A percentile compares a stretch with the other conserved stretches of the same genome.
phyloP scores from a whole-genome alignment of 2,888 invertebrate genomes.

The Tenthredo amoena region DNA sequence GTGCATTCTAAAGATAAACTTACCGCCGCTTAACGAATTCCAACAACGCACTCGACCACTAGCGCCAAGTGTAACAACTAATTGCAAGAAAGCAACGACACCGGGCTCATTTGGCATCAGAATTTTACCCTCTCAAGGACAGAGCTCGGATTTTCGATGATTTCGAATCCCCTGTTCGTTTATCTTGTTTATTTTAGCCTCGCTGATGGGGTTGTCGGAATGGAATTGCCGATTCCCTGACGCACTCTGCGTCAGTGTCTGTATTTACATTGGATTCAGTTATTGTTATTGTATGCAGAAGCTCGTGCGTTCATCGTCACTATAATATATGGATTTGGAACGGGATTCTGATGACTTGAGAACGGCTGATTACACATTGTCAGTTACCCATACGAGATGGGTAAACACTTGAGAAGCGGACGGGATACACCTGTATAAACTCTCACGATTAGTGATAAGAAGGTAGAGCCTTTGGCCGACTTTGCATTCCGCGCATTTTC shows the following conservation, averaged over 20 bases:
- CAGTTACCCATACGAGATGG: neutral
- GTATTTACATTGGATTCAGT: constrained; percentile 16
- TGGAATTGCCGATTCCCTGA: neutral
- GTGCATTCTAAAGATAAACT: constrained; percentile 32
- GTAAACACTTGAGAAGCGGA: constrained; percentile 21
- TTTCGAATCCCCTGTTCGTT: neutral
- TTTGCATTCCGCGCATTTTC: neutral
- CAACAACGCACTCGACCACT: neutral
- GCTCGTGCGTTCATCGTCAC: neutral
- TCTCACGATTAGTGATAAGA: constrained; percentile 8
- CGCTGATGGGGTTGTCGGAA: neutral
- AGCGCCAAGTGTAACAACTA: constrained; percentile 29
- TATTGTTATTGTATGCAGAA: neutral
- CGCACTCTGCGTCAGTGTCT: neutral
- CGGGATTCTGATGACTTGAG: constrained; percentile 13
- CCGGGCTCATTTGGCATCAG: neutral
- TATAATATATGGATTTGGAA: constrained; percentile 37
- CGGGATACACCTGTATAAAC: neutral
- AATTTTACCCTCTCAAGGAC: neutral
- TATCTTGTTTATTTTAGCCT: neutral
- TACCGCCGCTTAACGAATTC: neutral
- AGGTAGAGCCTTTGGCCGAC: neutral
- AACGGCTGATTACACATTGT: constrained; percentile 10
- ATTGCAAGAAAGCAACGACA: constrained; percentile 13
- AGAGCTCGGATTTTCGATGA: neutral